Base-by-base conservation (phyloP, 1,140 invertebrate species). In the Drosophila kikkawai region DNA sequence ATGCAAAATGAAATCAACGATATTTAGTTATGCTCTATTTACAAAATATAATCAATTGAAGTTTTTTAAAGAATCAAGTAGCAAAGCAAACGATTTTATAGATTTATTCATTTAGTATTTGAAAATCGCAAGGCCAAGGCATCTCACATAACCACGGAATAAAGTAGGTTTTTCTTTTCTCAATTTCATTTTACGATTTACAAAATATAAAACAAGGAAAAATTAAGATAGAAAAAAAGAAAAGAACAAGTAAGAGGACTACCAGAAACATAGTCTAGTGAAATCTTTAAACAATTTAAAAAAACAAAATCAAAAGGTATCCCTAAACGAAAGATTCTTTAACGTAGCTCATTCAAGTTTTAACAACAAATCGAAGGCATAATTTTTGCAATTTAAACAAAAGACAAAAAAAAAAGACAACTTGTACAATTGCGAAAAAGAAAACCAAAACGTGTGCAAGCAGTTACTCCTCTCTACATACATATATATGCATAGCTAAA, bases 11-110 rank as follows among this genome's bases (percentile, higher is more conserved):
- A 57, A 75, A 68, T 78, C 71, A 63, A 75, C 67, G 66, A 90
- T 69, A 88, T 90, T 88, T 88, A 88, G 84, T 88, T 88, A 88
- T 88, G 85, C 81, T 90, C 84, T 84, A 84, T 79, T 88, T 67
- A 69, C 79, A 84, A 79, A 82, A 69, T 88, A 85, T 90, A 90
- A 73, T 90, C 64, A 81, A 85, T 82, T 73, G 79, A 88, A 69
- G 63, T 85, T 90, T 88, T 88, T 77, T 85, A 85, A 75, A 47
- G 44, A 59, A 59, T 77, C 73, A 80, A 66, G 61, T 80, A 80
- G 64, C 64, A 44, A 78, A 42, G 71, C 71, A 74, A 74, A 67
- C 26, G 45, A 67, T 88, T 88, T 88, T 80, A 87, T 80, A 87
- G 79, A 88, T 70, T 77, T 85, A 78, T 77, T 79, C 75, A 75